A percentile compares a stretch with the other conserved stretches of the same genome.
Evolutionary conservation across 64 coral and sea anemone species (phyloP).

Genomic region (Exaiptasia diaphana): DNA sequence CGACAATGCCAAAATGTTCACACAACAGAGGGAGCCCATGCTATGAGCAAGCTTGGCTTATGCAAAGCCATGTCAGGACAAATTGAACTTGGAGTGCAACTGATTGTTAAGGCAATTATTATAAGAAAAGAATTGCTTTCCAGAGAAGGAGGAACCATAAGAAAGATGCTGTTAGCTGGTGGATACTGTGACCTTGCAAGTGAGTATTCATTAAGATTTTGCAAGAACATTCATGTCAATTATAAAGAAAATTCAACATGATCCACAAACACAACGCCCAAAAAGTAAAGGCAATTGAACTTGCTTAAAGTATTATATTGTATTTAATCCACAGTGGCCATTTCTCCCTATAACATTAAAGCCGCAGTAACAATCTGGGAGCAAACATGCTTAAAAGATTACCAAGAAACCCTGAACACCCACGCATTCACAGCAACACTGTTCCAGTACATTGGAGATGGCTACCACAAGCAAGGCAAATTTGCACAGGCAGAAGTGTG

Average conservation of each 20-base stretch:
- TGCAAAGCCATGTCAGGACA: constrained; percentile 38
- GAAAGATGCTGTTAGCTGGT: constrained; percentile 55
- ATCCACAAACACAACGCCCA: neutral
- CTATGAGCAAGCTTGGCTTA: constrained; percentile 70
- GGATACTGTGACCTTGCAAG: constrained; percentile 77
- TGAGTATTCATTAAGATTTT: constrained; percentile 6
- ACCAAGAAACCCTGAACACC: constrained; percentile 21
- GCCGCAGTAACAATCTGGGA: constrained; percentile 64
- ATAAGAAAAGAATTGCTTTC: constrained; percentile 27
- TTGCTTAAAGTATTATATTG: too few relatives aligned
- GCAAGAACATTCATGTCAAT: neutral
- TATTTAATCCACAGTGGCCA: constrained; percentile 49
- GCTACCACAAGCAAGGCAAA: neutral
- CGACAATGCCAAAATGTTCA: neutral
- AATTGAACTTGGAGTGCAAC: constrained; percentile 26
- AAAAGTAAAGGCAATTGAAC: neutral
- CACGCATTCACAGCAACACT: constrained; percentile 72
- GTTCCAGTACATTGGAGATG: constrained; percentile 62
- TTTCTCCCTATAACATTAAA: neutral
- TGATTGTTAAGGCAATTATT: constrained; percentile 54
- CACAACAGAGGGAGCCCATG: constrained; percentile 49
- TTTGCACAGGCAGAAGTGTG: neutral
- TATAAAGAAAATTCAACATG: neutral
- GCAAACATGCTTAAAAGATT: constrained; percentile 20
- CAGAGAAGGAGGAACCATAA: constrained; percentile 4